Evolutionary conservation across 1,140 invertebrate genomes (phyloP).

Genomic region (Scaptomyza hsui): DNA sequence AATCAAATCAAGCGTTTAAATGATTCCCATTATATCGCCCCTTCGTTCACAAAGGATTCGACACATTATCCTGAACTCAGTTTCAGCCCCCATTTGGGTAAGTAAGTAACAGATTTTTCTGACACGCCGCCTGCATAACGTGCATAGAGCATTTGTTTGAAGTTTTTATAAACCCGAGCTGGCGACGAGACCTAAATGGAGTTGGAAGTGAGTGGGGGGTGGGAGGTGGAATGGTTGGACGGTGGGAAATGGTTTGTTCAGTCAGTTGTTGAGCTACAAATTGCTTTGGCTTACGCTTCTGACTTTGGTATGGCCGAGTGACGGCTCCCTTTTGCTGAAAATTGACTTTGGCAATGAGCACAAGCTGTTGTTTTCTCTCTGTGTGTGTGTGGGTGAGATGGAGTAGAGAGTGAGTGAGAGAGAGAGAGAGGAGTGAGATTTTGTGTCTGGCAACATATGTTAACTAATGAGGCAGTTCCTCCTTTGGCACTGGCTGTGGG

Average conservation of each 20-base stretch:
- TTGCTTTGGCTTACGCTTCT: conserved; percentile 43
- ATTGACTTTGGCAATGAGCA: conserved; percentile 80
- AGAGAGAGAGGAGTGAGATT: not conserved
- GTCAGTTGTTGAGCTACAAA: conserved; percentile 53
- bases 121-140: conserved; percentile 67
- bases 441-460: conserved; percentile 71
- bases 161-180: conserved; percentile 68
- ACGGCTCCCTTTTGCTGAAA: conserved; percentile 60
- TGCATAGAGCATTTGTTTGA: conserved; percentile 68
- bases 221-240: not conserved
- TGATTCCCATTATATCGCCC: conserved; percentile 37
- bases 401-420: not conserved
- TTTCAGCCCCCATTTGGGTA: conserved; percentile 35
- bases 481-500: conserved; percentile 14
- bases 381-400: conserved; percentile 22
- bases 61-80: conserved; percentile 23
- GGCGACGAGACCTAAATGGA: conserved; percentile 18
- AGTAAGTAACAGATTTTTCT: conserved; percentile 79
- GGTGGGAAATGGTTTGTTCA: conserved; percentile 37
- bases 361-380: conserved; percentile 68
- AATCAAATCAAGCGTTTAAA: conserved; percentile 31
- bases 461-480: conserved; percentile 72
- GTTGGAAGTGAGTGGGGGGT: conserved; percentile 7
- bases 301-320: conserved; percentile 6
- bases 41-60: conserved; percentile 8